Base-by-base conservation (phyloP, 2,113 vertebrate genomes). In the Grus americana region DNA sequence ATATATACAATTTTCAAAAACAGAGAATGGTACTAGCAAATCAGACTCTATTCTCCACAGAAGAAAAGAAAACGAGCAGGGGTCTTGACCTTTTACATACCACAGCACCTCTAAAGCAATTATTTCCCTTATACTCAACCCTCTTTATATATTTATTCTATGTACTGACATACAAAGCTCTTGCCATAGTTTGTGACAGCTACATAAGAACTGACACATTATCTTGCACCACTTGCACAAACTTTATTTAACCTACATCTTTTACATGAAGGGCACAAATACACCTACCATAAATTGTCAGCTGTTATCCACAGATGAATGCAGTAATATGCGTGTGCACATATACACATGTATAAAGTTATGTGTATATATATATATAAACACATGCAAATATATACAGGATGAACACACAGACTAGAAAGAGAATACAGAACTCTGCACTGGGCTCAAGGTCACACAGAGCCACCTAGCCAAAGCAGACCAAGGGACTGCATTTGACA, bases 181-280 rank as follows among this genome's bases (percentile, higher is more conserved):
- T 57, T 79, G 29, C 27, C 36, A 11, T 1, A 83, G 38, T 27
- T 88, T 82, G 26, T 36, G 13, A 79, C 38, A 88, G 38, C 38
- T 82, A 54, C 1, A 0, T 22, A 47, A 29, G 5, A 7, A 55
- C 42, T 24, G 27, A 55, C 5, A 34, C 2, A 46, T 38, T 15
- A 61, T 5, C 5, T 17, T 30, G 13, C 23, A 58, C 16, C 89
- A 83, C 17, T 17, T 36, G 26, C 32, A 61, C 32, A 46, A 76
- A 70, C 27, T 89, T 86, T 19, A 44, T 65, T 72, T 70, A 80
- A 80, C 24, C 46, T 55, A 11, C 0, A 0, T 22, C 20, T 42
- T 55, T 38, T n/a, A 50, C 5, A 22, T 3, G 9, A 91, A 89
- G 17, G 6, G 12, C 11, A 82, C 17, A 27, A 26, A 38, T 49